These are phyloP conservation scores for Dasyornis broadbenti DNA, from an alignment of 2,113 vertebrate species.

Conservation along the genomic window DNA sequence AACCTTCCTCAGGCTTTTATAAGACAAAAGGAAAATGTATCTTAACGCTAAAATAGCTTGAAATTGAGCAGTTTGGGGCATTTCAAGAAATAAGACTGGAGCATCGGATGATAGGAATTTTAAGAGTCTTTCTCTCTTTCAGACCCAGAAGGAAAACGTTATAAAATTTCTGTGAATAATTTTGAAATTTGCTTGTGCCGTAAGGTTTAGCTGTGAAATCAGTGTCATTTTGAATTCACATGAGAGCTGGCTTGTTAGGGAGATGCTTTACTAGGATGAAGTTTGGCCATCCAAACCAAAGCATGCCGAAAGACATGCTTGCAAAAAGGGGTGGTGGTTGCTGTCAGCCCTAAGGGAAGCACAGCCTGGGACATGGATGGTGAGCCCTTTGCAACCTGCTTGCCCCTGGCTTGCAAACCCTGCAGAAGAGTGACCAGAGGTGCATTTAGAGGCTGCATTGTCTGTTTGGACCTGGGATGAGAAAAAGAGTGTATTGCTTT, in stretches of 20 bases:
- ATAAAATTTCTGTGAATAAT: neutral
- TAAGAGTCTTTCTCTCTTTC: neutral
- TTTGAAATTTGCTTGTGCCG: neutral
- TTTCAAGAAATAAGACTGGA: neutral
- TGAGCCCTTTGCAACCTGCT: neutral
- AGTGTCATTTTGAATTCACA: neutral
- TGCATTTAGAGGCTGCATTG: neutral
- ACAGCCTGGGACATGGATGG: neutral
- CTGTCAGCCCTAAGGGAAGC: neutral
- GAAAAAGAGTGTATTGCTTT: neutral
- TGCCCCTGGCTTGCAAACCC: neutral
- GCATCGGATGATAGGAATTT: neutral
- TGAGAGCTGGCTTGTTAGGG: neutral
- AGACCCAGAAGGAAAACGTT: neutral
- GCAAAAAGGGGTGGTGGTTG: neutral
- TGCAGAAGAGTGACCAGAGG: neutral
- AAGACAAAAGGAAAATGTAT: slow-evolving; percentile 7
- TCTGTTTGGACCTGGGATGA: neutral
- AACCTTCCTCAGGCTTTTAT: slow-evolving; percentile 1
- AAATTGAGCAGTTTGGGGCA: neutral
- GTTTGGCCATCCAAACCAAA: neutral
- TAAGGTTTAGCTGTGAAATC: neutral
- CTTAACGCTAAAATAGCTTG: neutral
- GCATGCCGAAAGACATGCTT: fast-evolving
- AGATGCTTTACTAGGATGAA: neutral